phyloP scores from a whole-genome alignment of 2,888 invertebrate genomes.

The Taenaris catops region DNA sequence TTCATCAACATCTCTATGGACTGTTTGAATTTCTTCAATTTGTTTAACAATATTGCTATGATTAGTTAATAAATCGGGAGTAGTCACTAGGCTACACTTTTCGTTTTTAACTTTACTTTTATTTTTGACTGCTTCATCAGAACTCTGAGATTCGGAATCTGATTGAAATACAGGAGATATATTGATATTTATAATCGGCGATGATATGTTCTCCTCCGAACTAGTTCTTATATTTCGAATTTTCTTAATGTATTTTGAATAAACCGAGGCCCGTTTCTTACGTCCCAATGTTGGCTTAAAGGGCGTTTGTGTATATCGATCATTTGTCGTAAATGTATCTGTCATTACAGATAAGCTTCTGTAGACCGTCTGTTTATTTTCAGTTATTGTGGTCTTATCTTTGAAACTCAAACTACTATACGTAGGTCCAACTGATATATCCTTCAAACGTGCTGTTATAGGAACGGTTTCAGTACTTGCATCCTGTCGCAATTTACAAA shows the following conservation, averaged over 20 bases:
- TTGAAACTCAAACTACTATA: conserved; percentile 43
- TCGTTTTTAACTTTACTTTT: conserved; percentile 10
- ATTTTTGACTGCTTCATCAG: conserved; percentile 69
- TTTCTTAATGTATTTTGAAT: conserved; percentile 36
- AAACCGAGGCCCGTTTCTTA: conserved; percentile 38
- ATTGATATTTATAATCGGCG: conserved; percentile 79
- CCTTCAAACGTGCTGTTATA: conserved; percentile 68
- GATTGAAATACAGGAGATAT: conserved; percentile 75
- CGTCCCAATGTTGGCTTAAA: conserved; percentile 51
- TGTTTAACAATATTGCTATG: conserved; percentile 67
- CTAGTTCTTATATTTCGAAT: conserved; percentile 31
- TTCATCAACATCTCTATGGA: conserved; percentile 11
- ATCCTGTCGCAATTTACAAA: conserved; percentile 46
- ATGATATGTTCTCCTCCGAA: conserved; percentile 43
- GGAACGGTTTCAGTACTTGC: conserved; percentile 60
- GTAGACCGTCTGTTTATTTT: conserved; percentile 37
- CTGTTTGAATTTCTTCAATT: conserved; percentile 21
- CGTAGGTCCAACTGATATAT: conserved; percentile 57
- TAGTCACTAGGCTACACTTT: conserved; percentile 41
- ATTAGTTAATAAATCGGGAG: conserved; percentile 80
- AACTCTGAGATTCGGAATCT: conserved; percentile 62
- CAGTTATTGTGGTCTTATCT: conserved; percentile 54
- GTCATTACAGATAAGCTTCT: conserved; percentile 66
- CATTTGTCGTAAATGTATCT: conserved; percentile 38
- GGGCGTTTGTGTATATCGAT: conserved; percentile 55